Evolutionary conservation across 2,113 vertebrate species (phyloP), one percentile per base, ranked within the genome.

Genomic region (Pleuronectes platessa): DNA sequence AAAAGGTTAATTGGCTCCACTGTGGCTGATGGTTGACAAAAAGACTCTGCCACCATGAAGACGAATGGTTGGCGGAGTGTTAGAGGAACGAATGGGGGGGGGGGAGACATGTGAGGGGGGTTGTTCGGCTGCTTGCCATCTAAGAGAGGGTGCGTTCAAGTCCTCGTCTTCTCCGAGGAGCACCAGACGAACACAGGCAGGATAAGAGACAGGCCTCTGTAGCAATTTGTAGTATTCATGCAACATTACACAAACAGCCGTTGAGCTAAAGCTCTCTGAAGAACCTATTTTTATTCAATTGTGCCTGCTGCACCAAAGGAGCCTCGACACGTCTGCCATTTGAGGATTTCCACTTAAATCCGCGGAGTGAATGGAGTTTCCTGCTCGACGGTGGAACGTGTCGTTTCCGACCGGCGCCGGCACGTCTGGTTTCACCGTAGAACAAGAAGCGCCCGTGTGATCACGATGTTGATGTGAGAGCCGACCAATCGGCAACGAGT

Each of bases 171-270:
- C 76, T 81, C 64, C 58, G 71, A 67, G 21, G 67, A 82, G 71
- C 72, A 53, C 56, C 60, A 66, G 65, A 65, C 5, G 10, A 78
- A 81, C 79, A 76, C 49, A 67, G 72, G 85, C 59, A 79, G 79
- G 76, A 86, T 82, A 82, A 91, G 82, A 81, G 84, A 77, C 67
- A 76, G 78, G 62, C 66, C 49, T 85, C 74, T 76, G 65, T 63
- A 78, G 74, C 83, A 80, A 88, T 90, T 88, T 88, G 86, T 88
- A 79, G 76, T 68, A 70, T 91, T 91, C 89, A 86, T 85, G 87
- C 87, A 84, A 87, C 90, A 84, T 93, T 89, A 88, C 86, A 87
- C 88, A 80, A 87, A 85, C 85, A 81, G 78, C 75, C 63, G 65
- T 69, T 66, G 67, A 88, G 77, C 76, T 67, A 61, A 67, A 82